A percentile compares a stretch with the other conserved stretches of the same genome.
phyloP scores from a whole-genome alignment of 2,113 vertebrate species.

The Leuciscus idus region DNA sequence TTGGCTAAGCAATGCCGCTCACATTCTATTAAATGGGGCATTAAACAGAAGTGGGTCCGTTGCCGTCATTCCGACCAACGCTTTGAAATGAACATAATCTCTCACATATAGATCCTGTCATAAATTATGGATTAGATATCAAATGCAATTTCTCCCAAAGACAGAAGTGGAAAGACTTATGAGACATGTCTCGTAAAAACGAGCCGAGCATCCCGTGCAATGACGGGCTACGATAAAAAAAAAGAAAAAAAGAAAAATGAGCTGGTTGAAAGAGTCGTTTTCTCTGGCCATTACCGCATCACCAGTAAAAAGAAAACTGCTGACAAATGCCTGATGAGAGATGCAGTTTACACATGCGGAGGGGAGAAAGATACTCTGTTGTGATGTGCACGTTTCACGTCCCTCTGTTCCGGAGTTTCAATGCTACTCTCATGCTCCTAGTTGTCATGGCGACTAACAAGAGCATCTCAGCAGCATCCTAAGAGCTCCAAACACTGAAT shows the following conservation, averaged over 20 bases:
- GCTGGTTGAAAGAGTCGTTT: constrained; percentile 3
- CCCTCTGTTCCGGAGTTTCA: constrained; percentile 36
- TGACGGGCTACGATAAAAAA: constrained; percentile 4
- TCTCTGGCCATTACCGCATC: constrained; percentile 9
- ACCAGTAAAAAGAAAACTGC: constrained; percentile 41
- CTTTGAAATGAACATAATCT: constrained; percentile 27
- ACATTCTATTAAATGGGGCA: constrained; percentile 11
- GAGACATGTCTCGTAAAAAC: constrained; percentile 46
- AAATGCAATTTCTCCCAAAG: constrained; percentile 31
- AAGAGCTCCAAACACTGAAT: constrained; percentile 49
- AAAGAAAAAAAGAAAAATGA: background rate
- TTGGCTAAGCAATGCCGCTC: background rate
- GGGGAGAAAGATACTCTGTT: constrained; percentile 21
- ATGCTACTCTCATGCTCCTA: constrained; percentile 41
- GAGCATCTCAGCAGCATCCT: constrained; percentile 55
- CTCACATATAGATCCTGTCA: background rate
- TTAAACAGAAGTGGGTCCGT: constrained; percentile 1
- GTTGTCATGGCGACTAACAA: constrained; percentile 62
- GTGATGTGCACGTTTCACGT: constrained; percentile 18
- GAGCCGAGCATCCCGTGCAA: background rate
- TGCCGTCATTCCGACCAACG: background rate
- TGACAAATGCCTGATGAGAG: constrained; percentile 54
- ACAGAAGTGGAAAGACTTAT: constrained; percentile 25
- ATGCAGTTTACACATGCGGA: background rate
- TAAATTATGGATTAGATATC: constrained; percentile 47